These are phyloP conservation scores for Drepanosiphum platanoidis DNA, from an alignment of 2,888 invertebrate genomes.

Conservation along the genomic window DNA sequence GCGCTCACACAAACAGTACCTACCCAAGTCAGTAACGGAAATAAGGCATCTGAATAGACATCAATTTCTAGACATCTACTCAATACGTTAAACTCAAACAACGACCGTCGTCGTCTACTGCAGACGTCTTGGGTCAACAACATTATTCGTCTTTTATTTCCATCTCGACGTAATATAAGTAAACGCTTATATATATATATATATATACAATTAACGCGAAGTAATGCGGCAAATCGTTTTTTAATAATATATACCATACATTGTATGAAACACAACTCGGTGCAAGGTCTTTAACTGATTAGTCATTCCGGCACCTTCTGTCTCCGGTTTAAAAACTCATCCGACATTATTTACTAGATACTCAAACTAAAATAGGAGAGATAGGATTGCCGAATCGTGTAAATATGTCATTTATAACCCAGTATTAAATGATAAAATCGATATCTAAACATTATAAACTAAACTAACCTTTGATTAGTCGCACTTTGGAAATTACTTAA, in stretches of 20 bases:
- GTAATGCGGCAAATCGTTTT: background rate
- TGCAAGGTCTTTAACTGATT: too few species aligned
- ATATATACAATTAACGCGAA: background rate
- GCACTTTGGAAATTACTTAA: too few species aligned
- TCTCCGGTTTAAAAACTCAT: too few species aligned
- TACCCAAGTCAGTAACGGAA: background rate
- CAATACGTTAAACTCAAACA: background rate
- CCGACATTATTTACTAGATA: too few species aligned
- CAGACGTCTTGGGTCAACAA: conserved; percentile 6
- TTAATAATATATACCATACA: background rate
- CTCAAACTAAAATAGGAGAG: too few species aligned
- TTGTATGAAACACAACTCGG: background rate
- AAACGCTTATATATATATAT: too few species aligned
- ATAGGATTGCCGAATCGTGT: too few species aligned
- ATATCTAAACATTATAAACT: too few species aligned
- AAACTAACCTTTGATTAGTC: too few species aligned
- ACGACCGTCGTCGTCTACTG: background rate
- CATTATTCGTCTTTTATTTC: background rate
- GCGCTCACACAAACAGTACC: background rate
- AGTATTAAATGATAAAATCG: too few species aligned
- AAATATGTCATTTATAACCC: too few species aligned
- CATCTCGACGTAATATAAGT: background rate
- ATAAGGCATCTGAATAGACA: conserved; percentile 20
- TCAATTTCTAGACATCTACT: background rate
- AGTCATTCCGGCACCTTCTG: too few species aligned